A percentile compares a stretch with the other conserved stretches of the same genome.
Evolutionary conservation across 2,113 vertebrate genomes (phyloP).

Genomic region (Dryoscopus gambensis): DNA sequence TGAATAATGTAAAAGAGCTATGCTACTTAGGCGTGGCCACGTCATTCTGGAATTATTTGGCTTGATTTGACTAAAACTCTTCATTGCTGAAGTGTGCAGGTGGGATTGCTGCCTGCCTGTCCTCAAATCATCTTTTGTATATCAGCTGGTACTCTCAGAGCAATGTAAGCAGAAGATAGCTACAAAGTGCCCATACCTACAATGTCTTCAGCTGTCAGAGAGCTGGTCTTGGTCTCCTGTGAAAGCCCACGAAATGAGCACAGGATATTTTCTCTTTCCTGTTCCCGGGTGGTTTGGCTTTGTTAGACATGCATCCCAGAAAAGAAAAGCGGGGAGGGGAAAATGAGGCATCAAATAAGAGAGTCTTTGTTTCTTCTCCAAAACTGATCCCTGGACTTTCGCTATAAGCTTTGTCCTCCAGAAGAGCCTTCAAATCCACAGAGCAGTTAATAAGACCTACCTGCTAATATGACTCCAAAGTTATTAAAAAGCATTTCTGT

Average conservation of each 20-base stretch:
- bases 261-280: not conserved
- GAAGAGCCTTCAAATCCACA: not conserved
- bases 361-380: not conserved
- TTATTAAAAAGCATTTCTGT: not conserved
- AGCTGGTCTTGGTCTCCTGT: not conserved
- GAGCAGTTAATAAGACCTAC: not conserved
- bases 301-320: not conserved
- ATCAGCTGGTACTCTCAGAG: not conserved
- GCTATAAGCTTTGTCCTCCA: not conserved
- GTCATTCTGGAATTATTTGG: not conserved
- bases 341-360: not conserved
- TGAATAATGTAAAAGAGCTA: not conserved
- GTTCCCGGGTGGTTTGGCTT: not conserved
- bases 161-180: not conserved
- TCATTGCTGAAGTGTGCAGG: not conserved
- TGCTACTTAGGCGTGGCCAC: not conserved
- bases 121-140: not conserved
- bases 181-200: not conserved
- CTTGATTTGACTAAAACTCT: not conserved
- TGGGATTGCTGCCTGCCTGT: not conserved
- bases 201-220: not conserved
- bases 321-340: accelerated
- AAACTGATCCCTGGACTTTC: not conserved
- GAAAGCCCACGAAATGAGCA: not conserved
- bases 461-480: not conserved